Evolutionary conservation across 2,113 vertebrate genomes (phyloP).

Genomic region (Urocolius indicus): DNA sequence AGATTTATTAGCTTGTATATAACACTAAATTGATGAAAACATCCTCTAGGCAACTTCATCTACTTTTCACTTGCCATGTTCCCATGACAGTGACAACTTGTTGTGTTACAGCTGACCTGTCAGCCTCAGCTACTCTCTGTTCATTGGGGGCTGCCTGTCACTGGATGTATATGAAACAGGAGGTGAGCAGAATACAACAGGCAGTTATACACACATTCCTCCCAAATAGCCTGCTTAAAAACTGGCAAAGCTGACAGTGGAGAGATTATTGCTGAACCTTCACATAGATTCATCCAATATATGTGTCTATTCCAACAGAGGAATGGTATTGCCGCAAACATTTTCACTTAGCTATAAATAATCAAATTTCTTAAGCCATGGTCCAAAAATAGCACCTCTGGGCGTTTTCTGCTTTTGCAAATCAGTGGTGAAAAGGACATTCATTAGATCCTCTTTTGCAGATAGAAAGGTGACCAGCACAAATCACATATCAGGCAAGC

Average conservation of each 20-base stretch:
- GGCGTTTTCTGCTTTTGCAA: conserved; percentile 12
- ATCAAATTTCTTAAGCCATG: neutral
- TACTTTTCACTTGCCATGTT: conserved; percentile 69
- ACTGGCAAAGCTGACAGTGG: conserved; percentile 29
- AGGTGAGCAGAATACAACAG: conserved; percentile 51
- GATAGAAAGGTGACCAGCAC: conserved; percentile 3
- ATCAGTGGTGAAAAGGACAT: neutral
- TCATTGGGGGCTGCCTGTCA: conserved; percentile 54
- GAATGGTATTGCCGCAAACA: neutral
- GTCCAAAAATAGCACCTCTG: neutral
- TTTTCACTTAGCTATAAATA: conserved; percentile 13
- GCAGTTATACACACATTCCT: conserved; percentile 26
- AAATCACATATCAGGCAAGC: neutral
- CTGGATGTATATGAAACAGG: conserved; percentile 23
- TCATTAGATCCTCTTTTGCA: conserved; percentile 17
- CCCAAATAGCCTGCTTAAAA: conserved; percentile 2
- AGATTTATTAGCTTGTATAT: conserved; percentile 71
- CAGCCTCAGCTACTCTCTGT: conserved; percentile 63
- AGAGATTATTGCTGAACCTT: conserved; percentile 17
- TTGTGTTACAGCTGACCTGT: conserved; percentile 72
- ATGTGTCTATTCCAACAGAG: neutral
- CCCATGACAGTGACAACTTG: conserved; percentile 74
- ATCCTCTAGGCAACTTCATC: conserved; percentile 73
- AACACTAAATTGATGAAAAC: conserved; percentile 72
- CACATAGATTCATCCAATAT: neutral